Base-by-base conservation (phyloP, 2,888 invertebrate genomes). In the Holacanthella duospinosa region DNA sequence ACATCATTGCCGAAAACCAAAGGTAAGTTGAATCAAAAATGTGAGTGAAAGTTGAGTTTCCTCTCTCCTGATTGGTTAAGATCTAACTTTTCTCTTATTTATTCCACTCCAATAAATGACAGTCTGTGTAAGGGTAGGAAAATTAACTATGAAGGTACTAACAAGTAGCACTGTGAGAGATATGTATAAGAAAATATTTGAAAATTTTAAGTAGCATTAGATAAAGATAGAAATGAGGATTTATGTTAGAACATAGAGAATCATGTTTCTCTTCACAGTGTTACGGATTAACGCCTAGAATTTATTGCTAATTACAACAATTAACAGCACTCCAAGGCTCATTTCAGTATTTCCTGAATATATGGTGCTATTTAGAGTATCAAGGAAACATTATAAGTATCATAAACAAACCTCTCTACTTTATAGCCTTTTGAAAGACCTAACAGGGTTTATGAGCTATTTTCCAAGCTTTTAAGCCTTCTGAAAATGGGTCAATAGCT, bases 21-120 rank as follows among this genome's bases (percentile, higher is more conserved):
- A 68, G 68, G 69, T 70, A 71, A 64, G 63, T 21, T 53, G 27
- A 26, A 43, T 59, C 24, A n/a, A 43, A n/a, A n/a, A n/a, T n/a
- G n/a, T n/a, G n/a, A n/a, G n/a, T n/a, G n/a, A n/a, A n/a, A n/a
- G n/a, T n/a, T n/a, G n/a, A n/a, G n/a, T n/a, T n/a, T n/a, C n/a
- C n/a, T n/a, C n/a, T n/a, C n/a, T n/a, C n/a, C n/a, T n/a, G n/a
- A n/a, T n/a, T n/a, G n/a, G n/a, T n/a, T n/a, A n/a, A n/a, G n/a
- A n/a, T n/a, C n/a, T n/a, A n/a, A n/a, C n/a, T n/a, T n/a, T n/a
- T n/a, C n/a, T n/a, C n/a, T n/a, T n/a, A n/a, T n/a, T n/a, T n/a
- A n/a, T n/a, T n/a, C n/a, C n/a, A n/a, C n/a, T n/a, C n/a, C n/a
- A n/a, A n/a, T n/a, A n/a, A n/a, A n/a, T n/a, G n/a, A n/a, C n/a